phyloP scores from a whole-genome alignment of 2,113 vertebrate genomes.

The Nerophis ophidion region DNA sequence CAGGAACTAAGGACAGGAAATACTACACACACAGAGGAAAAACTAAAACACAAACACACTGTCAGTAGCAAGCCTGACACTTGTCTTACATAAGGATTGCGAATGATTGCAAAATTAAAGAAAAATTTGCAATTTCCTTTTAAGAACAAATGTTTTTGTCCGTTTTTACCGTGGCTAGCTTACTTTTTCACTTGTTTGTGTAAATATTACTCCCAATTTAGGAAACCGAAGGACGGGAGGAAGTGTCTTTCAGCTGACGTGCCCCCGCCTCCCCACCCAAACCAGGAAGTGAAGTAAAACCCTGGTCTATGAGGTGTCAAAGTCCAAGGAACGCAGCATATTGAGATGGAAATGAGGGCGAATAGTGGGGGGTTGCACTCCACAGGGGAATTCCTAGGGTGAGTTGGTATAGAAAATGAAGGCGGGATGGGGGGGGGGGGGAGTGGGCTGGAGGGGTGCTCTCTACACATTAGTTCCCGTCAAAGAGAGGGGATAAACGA shows the following conservation, averaged over 20 bases:
- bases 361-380: conserved; percentile 48
- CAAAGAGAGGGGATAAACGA: conserved; percentile 68
- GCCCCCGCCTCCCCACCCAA: conserved; percentile 18
- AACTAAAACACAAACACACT: no score
- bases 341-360: conserved; percentile 69
- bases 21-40: no score
- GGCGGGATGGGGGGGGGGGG: background rate
- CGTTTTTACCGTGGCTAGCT: no score
- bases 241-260: conserved; percentile 57
- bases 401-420: conserved; percentile 38
- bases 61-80: no score
- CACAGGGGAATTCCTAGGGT: conserved; percentile 64
- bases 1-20: no score
- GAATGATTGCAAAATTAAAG: no score
- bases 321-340: conserved; percentile 64
- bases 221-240: conserved; percentile 40
- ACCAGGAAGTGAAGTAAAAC: conserved; percentile 67
- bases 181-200: no score
- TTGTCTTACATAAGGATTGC: no score
- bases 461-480: conserved; percentile 64
- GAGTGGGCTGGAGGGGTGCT: conserved; percentile 8
- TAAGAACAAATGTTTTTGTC: no score
- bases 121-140: no score
- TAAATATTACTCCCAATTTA: conserved; percentile 48
- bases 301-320: conserved; percentile 66